Evolutionary conservation across 1,140 invertebrate genomes (phyloP).

Genomic region (Piezodorus guildinii): DNA sequence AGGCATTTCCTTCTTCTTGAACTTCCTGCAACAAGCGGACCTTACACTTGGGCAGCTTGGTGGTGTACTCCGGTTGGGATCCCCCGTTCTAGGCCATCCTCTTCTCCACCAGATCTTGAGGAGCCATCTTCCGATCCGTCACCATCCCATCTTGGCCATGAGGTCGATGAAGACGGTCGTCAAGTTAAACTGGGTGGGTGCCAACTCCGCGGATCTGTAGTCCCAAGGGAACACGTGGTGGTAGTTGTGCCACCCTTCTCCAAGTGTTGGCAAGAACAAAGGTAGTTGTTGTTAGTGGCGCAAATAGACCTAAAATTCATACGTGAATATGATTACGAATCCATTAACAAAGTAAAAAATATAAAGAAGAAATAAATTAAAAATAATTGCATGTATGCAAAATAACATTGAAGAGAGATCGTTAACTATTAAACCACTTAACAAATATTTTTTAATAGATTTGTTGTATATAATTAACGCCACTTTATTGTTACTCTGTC

Average conservation of each 20-base stretch:
- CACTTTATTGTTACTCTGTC: too few relatives aligned
- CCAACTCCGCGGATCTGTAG: constrained; percentile 64
- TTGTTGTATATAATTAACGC: too few relatives aligned
- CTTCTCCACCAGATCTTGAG: constrained; percentile 42
- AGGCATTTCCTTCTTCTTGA: too few relatives aligned
- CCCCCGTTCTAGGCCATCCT: constrained; percentile 65
- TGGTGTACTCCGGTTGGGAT: constrained; percentile 44
- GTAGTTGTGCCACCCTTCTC: constrained; percentile 65
- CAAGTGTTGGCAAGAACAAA: constrained; percentile 37
- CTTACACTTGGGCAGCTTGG: background rate
- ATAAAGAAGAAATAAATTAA: too few relatives aligned
- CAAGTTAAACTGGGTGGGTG: constrained; percentile 58
- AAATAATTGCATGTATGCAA: too few relatives aligned
- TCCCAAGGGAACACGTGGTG: constrained; percentile 73
- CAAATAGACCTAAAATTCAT: constrained; percentile 47
- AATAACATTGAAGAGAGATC: too few relatives aligned
- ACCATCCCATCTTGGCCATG: constrained; percentile 68
- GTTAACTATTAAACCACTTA: too few relatives aligned
- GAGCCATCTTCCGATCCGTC: constrained; percentile 56
- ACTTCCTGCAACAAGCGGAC: too few relatives aligned
- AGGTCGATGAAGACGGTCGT: constrained; percentile 78
- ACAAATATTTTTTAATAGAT: too few relatives aligned
- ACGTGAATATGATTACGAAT: too few relatives aligned
- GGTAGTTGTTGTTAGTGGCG: constrained; percentile 40
- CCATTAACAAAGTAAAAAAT: too few relatives aligned